Conservation (phyloP, 2,888 invertebrate genomes). For the Drosophila putrida region DNA sequence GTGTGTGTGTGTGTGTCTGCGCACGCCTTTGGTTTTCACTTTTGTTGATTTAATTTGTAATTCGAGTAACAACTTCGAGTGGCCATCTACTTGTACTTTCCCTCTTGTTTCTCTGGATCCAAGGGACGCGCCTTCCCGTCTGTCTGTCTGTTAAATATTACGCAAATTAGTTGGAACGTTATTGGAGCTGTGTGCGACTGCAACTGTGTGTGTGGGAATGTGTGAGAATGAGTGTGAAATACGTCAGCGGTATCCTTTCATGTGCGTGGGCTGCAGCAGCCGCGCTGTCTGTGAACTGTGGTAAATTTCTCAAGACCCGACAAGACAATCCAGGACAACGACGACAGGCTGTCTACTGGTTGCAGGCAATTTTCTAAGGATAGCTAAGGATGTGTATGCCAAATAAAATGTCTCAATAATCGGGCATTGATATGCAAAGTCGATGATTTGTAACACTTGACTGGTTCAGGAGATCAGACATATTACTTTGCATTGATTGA, state of each 20-base stretch:
- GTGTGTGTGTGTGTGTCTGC: constrained; percentile 31
- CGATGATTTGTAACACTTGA: constrained; percentile 24
- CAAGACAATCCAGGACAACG: constrained; percentile 27
- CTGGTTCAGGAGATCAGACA: constrained; percentile 23
- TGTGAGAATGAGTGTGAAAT: constrained; percentile 16
- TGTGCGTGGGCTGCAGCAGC: constrained; percentile 66
- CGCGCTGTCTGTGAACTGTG: constrained; percentile 54
- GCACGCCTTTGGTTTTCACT: constrained; percentile 56
- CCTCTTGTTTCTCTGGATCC: not conserved
- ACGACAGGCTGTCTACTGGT: constrained; percentile 71
- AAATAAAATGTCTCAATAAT: constrained; percentile 30
- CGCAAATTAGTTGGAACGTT: constrained; percentile 79
- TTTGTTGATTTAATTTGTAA: constrained; percentile 81
- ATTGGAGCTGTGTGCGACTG: constrained; percentile 56
- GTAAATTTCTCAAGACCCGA: constrained; percentile 61
- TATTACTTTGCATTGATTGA: constrained; percentile 20
- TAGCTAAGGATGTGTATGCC: not conserved
- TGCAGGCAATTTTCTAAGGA: constrained; percentile 40
- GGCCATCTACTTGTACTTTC: constrained; percentile 39
- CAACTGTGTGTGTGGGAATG: constrained; percentile 7
- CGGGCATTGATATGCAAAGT: constrained; percentile 59
- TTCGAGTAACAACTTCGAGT: constrained; percentile 76
- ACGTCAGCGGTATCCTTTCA: constrained; percentile 48
- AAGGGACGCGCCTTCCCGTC: constrained; percentile 51
- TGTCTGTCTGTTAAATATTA: constrained; percentile 65